Evolutionary conservation across 1,140 invertebrate genomes (phyloP).

Genomic region (Plodia interpunctella): DNA sequence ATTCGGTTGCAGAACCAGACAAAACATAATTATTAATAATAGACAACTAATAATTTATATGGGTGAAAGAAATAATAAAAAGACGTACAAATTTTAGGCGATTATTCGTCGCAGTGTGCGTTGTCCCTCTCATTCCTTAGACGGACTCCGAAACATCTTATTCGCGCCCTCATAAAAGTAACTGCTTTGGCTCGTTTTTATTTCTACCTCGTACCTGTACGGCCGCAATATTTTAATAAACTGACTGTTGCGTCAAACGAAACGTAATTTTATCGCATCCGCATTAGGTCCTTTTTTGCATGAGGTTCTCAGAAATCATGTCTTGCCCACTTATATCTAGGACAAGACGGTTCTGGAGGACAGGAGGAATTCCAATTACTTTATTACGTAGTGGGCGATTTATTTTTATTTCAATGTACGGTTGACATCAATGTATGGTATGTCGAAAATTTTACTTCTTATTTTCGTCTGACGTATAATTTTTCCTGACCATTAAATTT

Average conservation of each 20-base stretch:
- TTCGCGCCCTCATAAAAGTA: conserved; percentile 77
- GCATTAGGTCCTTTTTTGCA: conserved; percentile 31
- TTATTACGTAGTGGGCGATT: conserved; percentile 53
- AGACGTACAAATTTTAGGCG: conserved; percentile 9
- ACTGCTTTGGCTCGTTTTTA: conserved; percentile 76
- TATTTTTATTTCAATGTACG: conserved; percentile 11
- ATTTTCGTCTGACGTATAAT: too few relatives aligned
- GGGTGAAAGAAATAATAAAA: too few relatives aligned
- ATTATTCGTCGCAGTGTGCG: conserved; percentile 34
- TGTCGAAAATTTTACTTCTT: neutral
- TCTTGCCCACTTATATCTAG: conserved; percentile 70
- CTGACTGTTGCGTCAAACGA: conserved; percentile 31
- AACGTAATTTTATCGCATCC: conserved; percentile 27
- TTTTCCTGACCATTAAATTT: too few relatives aligned
- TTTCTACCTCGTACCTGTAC: conserved; percentile 75
- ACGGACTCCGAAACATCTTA: conserved; percentile 75
- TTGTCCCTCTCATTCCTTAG: conserved; percentile 61
- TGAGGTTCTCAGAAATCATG: conserved; percentile 39
- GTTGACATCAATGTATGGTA: conserved; percentile 6
- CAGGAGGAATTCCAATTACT: conserved; percentile 73
- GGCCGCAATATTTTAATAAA: conserved; percentile 77
- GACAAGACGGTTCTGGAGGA: conserved; percentile 67
- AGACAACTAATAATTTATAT: too few relatives aligned
- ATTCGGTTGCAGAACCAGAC: too few relatives aligned
- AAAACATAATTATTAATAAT: too few relatives aligned